Percentiles rank a stretch among this genome's conserved stretches.
Conservation (phyloP, 2,113 vertebrate species). For the Leptosomus discolor region DNA sequence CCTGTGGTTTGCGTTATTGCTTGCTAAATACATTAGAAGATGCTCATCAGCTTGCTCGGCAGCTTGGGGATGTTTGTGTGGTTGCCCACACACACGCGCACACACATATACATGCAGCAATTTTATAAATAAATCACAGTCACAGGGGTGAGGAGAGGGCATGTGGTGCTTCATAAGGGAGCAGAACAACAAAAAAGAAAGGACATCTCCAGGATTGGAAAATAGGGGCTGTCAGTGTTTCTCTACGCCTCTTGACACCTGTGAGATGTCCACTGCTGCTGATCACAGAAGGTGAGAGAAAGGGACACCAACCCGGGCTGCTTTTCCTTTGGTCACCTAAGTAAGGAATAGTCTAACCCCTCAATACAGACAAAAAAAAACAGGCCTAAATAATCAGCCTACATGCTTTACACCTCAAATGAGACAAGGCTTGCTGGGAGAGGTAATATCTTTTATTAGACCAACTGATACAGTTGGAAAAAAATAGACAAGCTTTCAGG, state of each 20-base stretch:
- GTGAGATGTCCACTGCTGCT: background rate
- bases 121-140: conserved; percentile 58
- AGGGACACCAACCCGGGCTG: rapidly evolving
- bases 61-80: conserved; percentile 28
- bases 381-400: background rate
- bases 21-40: conserved; percentile 38
- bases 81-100: background rate
- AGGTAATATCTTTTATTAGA: conserved; percentile 46
- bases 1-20: conserved; percentile 9
- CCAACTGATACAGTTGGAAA: background rate
- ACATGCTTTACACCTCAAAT: background rate
- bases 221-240: background rate
- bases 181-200: background rate
- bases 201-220: background rate
- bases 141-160: conserved; percentile 12
- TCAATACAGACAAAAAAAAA: background rate
- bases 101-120: background rate
- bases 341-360: background rate
- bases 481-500: conserved; percentile 30
- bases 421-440: background rate
- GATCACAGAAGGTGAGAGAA: background rate
- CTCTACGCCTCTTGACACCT: background rate
- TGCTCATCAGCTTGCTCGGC: background rate
- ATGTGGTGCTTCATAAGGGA: background rate
- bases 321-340: background rate